These are phyloP conservation scores for Phalera bucephala DNA, from an alignment of 2,888 invertebrate genomes.

Conservation along the genomic window DNA sequence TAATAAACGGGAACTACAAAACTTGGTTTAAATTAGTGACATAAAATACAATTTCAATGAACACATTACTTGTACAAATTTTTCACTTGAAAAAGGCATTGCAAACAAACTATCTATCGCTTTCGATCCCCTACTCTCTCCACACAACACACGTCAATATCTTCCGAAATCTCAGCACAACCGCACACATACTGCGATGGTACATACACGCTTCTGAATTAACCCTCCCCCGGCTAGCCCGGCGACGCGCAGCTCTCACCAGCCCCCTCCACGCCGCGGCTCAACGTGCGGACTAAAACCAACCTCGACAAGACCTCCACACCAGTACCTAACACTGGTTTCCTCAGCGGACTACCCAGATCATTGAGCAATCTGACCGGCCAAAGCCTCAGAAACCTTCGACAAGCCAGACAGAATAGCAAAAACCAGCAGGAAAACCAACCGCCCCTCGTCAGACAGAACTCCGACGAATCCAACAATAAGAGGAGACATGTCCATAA, in stretches of 20 bases:
- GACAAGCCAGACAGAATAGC: constrained; percentile 48
- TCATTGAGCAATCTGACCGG: constrained; percentile 76
- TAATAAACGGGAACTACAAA: no score
- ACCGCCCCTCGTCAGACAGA: constrained; percentile 55
- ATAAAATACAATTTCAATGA: no score
- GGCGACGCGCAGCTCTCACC: constrained; percentile 1
- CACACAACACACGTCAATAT: no score
- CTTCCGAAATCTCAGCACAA: constrained; percentile 20
- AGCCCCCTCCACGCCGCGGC: constrained; percentile 14
- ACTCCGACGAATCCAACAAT: constrained; percentile 53
- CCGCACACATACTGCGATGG: constrained; percentile 20
- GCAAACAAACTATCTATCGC: background rate
- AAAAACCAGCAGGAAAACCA: constrained; percentile 45
- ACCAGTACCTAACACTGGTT: constrained; percentile 46
- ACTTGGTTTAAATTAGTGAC: no score
- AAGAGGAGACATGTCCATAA: constrained; percentile 52
- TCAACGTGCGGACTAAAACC: background rate
- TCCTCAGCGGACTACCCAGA: constrained; percentile 71
- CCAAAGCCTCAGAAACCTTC: constrained; percentile 64
- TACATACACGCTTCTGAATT: constrained; percentile 13
- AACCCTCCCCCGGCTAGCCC: background rate
- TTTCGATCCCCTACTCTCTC: background rate
- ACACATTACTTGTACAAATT: no score
- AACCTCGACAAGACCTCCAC: constrained; percentile 16
- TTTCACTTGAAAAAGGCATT: no score